These are phyloP conservation scores for Paguma larvata DNA, from an alignment of 2,797 vertebrate genomes.

Conservation along the genomic window DNA sequence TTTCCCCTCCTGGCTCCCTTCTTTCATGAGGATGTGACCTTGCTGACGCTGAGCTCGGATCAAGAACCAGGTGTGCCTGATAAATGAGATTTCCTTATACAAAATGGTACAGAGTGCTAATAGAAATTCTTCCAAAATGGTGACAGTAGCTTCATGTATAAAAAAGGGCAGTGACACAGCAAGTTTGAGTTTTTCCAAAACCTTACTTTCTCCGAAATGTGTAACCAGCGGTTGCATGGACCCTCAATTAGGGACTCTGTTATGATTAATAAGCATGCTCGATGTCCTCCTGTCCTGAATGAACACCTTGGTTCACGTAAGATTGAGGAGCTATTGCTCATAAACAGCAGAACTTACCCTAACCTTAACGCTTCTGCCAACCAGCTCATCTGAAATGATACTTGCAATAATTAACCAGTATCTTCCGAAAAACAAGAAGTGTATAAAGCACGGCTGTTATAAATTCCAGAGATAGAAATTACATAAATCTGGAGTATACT, in stretches of 20 bases:
- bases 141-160: not conserved
- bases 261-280: not conserved
- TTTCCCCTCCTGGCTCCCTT: not conserved
- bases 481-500: not conserved
- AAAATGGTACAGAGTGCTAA: not conserved
- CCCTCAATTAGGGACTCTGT: not conserved
- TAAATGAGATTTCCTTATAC: not conserved
- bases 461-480: slow-evolving; percentile 13
- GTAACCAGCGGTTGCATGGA: not conserved
- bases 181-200: not conserved
- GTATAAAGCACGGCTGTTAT: not conserved
- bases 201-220: not conserved
- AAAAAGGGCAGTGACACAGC: not conserved
- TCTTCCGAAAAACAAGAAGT: not conserved
- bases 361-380: not conserved
- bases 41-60: not conserved
- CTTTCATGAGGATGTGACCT: not conserved
- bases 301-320: not conserved
- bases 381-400: slow-evolving; percentile 2
- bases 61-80: not conserved
- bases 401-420: not conserved
- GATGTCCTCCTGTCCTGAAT: not conserved
- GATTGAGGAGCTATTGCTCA: not conserved
- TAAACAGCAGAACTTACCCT: slow-evolving; percentile 32
- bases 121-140: not conserved